These are phyloP conservation scores for Lagorchestes hirsutus DNA, from an alignment of 2,797 vertebrate genomes.

Conservation along the genomic window DNA sequence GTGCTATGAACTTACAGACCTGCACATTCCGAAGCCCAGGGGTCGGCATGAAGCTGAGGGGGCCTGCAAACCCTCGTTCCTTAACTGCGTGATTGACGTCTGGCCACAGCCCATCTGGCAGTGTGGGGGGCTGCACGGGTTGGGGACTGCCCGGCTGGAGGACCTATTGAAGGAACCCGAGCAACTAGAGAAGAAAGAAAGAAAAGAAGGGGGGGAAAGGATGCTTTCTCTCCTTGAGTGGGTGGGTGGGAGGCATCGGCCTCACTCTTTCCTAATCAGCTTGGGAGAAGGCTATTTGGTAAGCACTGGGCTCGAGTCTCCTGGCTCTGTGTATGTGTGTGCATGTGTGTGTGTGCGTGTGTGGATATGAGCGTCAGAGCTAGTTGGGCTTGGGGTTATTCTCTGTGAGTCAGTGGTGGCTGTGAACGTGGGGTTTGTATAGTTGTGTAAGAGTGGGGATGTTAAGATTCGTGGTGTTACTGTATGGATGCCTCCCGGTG, in stretches of 20 bases:
- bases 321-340: background rate
- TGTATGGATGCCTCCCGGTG: background rate
- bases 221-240: background rate
- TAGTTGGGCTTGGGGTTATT: background rate
- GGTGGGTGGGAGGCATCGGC: too few relatives aligned
- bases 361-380: rapidly evolving
- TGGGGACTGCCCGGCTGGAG: background rate
- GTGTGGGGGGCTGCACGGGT: background rate
- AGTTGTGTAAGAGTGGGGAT: background rate
- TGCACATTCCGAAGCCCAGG: background rate
- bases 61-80: background rate
- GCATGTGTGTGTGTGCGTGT: too few relatives aligned
- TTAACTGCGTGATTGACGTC: background rate
- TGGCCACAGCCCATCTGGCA: rapidly evolving
- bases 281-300: background rate
- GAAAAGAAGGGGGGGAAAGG: background rate
- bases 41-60: background rate
- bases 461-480: background rate
- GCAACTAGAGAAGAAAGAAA: background rate
- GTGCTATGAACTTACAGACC: background rate
- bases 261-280: background rate
- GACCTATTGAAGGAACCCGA: rapidly evolving
- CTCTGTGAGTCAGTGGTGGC: background rate
- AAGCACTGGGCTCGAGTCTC: background rate
- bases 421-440: background rate